Evolutionary conservation across 2,888 invertebrate species (phyloP).

Genomic region (Laspeyria flexula): DNA sequence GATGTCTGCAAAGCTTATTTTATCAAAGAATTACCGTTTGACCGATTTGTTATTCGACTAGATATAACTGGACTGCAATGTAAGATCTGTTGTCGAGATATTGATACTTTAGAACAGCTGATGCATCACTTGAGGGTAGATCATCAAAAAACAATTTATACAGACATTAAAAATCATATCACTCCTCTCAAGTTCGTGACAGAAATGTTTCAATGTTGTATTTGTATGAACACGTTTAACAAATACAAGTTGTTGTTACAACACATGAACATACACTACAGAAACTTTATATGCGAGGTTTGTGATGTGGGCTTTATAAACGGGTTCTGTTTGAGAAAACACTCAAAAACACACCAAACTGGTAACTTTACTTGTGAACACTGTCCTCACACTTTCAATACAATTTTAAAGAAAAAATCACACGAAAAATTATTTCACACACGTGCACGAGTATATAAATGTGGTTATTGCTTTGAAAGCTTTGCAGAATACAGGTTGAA

Average conservation of each 20-base stretch:
- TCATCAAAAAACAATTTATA: constrained; percentile 36
- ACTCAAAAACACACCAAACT: constrained; percentile 1
- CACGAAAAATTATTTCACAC: neutral
- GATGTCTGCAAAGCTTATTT: constrained; percentile 1
- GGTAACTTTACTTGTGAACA: constrained; percentile 46
- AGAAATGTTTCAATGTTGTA: constrained; percentile 48
- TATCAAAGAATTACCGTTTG: neutral
- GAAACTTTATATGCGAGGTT: constrained; percentile 58
- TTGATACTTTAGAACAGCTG: constrained; percentile 22
- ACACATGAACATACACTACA: constrained; percentile 64
- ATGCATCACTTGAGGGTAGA: constrained; percentile 25
- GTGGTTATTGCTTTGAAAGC: constrained; percentile 46
- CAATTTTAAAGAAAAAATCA: neutral
- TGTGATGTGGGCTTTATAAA: constrained; percentile 46
- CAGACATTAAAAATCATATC: constrained; percentile 56
- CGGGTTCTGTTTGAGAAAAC: constrained; percentile 8
- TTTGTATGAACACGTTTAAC: constrained; percentile 45
- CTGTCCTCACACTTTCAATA: constrained; percentile 30
- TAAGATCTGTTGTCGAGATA: constrained; percentile 21
- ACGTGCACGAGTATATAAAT: constrained; percentile 32
- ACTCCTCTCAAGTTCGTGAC: constrained; percentile 54
- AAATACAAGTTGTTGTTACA: constrained; percentile 32
- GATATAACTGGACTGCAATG: constrained; percentile 20
- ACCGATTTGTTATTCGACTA: constrained; percentile 3
- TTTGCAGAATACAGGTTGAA: constrained; percentile 31